Evolutionary conservation across 2,888 invertebrate genomes (phyloP), one percentile per base, ranked within the genome.

Genomic region (Hypena proboscidalis): DNA sequence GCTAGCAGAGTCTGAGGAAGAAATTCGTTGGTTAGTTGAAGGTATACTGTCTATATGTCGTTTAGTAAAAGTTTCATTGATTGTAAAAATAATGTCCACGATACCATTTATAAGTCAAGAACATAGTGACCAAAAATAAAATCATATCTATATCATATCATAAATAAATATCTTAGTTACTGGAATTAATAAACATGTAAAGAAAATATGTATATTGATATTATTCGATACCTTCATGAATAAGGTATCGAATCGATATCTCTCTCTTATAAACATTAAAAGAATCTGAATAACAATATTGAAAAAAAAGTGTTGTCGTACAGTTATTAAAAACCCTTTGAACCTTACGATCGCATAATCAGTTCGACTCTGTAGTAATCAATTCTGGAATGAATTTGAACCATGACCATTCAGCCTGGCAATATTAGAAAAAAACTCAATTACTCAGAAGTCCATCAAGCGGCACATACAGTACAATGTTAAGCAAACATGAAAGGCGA

Each of bases 401-500:
- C 46, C 35, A 51, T 51, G 48, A 45, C 50, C 41, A 53, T 49
- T 54, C 39, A 52, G 48, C 48, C 40, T 20, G 35, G 36, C 23
- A 25, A 35, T 35, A 42, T 21, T 67, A 70, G 73, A 79, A 77
- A 74, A 77, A 81, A 81, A 78, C 75, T 77, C 77, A 83, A 82
- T 83, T 83, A 82, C 74, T 74, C 68, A 71, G 75, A 68, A 80
- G 75, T 77, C 71, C 72, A 77, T 77, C 77, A 77, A 72, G 70
- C 68, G 70, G 67, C 63, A 67, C 69, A 70, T 71, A 67, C 51
- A 70, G 72, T 70, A 74, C 67, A 63, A 74, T 70, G 73, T 71
- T 82, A 73, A 83, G 79, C 80, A 84, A 87, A 87, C 80, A 86
- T 71, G 77, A 79, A 78, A 80, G 75, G 77, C 69, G 64, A 70